A percentile compares a stretch with the other conserved stretches of the same genome.
phyloP scores from a whole-genome alignment of 2,113 vertebrate genomes.

The Chionis minor region DNA sequence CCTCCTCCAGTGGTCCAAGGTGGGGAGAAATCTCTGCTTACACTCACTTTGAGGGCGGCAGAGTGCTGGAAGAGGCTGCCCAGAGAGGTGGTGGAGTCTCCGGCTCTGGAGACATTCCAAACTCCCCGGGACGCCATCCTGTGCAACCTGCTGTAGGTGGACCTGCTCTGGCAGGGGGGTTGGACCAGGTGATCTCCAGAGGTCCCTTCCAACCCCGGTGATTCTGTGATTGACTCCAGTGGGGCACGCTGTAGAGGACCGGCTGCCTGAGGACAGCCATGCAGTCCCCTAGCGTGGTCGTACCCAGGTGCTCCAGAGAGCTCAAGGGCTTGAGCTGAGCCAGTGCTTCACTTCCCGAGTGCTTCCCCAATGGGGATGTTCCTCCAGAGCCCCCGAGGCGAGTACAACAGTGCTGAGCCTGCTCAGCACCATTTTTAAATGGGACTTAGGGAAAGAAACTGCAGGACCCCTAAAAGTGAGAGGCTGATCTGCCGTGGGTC shows the following conservation, averaged over 20 bases:
- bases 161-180: too few relatives aligned
- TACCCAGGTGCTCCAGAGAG: background rate
- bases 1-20: background rate
- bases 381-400: background rate
- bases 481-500: background rate
- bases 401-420: background rate
- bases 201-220: too few relatives aligned
- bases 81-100: too few relatives aligned
- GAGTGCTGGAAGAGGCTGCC: too few relatives aligned
- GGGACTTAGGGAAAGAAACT: background rate
- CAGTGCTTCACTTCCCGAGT: background rate
- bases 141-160: too few relatives aligned
- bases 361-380: background rate
- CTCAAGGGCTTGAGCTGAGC: background rate
- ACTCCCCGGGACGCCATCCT: too few relatives aligned
- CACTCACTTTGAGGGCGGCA: background rate
- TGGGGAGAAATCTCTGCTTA: background rate
- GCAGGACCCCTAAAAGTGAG: background rate
- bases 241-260: background rate
- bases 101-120: too few relatives aligned
- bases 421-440: fast-evolving
- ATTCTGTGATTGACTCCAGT: background rate
- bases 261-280: background rate
- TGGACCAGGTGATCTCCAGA: too few relatives aligned
- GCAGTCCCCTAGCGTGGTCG: fast-evolving